A percentile compares a stretch with the other conserved stretches of the same genome.
Conservation (phyloP, 2,113 vertebrate genomes). For the Paradoxurus hermaphroditus region DNA sequence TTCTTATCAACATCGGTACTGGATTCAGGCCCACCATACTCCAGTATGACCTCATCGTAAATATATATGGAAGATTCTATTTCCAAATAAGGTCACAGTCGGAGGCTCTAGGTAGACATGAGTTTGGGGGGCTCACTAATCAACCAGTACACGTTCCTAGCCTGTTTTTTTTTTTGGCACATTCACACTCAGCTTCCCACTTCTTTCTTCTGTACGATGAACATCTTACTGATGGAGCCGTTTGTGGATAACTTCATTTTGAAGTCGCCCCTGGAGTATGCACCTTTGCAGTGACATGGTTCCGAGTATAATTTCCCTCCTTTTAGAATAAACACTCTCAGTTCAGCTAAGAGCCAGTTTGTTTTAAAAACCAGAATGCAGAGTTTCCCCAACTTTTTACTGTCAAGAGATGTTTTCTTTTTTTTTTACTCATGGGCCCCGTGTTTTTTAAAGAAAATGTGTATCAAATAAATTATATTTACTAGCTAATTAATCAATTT, state of each 20-base stretch:
- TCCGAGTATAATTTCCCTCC: neutral
- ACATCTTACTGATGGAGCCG: neutral
- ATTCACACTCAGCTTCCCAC: neutral
- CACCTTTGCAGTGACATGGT: neutral
- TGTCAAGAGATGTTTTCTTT: neutral
- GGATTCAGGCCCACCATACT: neutral
- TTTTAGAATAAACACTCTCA: neutral
- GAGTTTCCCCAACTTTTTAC: neutral
- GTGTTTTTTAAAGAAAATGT: neutral
- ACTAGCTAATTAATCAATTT: neutral
- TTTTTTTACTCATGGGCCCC: too few relatives aligned
- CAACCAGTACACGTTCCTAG: rapidly evolving
- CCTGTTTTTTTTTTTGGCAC: neutral
- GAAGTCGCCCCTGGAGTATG: neutral
- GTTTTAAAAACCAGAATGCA: neutral
- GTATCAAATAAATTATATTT: neutral
- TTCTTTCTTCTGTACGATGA: neutral
- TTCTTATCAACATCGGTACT: neutral
- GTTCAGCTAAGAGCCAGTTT: neutral
- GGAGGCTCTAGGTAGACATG: neutral
- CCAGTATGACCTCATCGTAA: neutral
- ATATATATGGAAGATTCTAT: neutral
- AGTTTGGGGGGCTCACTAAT: neutral
- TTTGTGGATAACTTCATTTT: neutral
- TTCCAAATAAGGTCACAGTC: neutral